A percentile compares a stretch with the other conserved stretches of the same genome.
These are phyloP conservation scores for Thinocorus orbignyianus DNA, from an alignment of 2,113 vertebrate genomes.

Conservation along the genomic window DNA sequence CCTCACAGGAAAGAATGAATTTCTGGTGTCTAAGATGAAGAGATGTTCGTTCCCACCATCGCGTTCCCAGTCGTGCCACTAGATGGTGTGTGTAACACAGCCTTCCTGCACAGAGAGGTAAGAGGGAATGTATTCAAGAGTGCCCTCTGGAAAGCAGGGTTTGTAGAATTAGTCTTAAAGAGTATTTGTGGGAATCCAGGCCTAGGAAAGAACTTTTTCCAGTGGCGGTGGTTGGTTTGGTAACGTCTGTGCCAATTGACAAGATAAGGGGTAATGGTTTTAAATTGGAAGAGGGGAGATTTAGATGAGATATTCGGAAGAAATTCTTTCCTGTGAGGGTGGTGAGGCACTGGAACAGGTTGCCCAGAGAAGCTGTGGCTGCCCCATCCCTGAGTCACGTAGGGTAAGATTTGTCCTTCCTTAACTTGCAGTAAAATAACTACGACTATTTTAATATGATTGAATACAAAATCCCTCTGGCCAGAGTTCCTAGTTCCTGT, in stretches of 20 bases:
- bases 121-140: rapidly evolving
- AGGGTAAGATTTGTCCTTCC: background rate
- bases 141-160: rapidly evolving
- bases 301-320: too few species aligned
- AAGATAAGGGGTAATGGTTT: too few species aligned
- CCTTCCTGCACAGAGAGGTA: rapidly evolving
- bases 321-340: too few species aligned
- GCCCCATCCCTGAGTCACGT: too few species aligned
- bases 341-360: too few species aligned
- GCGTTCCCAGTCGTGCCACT: background rate
- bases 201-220: background rate
- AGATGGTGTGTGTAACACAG: slow-evolving; percentile 29
- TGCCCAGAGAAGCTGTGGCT: too few species aligned
- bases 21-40: too few species aligned
- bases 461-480: background rate
- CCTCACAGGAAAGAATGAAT: too few species aligned
- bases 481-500: background rate
- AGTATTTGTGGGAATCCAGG: background rate
- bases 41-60: background rate
- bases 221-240: background rate
- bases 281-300: too few species aligned
- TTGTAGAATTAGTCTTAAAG: background rate
- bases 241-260: rapidly evolving
- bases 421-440: background rate
- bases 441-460: background rate